Evolutionary conservation across 1,140 invertebrate species (phyloP).

Genomic region (Penaeus indicus): DNA sequence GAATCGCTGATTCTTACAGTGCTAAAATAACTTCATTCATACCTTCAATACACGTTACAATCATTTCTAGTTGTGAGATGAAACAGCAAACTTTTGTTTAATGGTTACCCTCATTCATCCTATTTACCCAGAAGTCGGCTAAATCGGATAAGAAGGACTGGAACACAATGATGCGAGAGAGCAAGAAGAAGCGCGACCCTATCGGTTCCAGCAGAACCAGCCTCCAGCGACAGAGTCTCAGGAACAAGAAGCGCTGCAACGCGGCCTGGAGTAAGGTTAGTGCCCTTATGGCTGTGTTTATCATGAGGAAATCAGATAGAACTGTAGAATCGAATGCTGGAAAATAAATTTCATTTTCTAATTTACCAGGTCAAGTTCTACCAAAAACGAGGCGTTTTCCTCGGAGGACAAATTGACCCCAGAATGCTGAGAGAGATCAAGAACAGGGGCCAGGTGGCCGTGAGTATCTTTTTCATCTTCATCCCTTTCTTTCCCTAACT

Average conservation of each 20-base stretch:
- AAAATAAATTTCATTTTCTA: neutral
- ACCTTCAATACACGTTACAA: neutral
- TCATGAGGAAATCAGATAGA: too few relatives aligned
- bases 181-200: constrained; percentile 78
- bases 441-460: constrained; percentile 1
- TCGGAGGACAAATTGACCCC: constrained; percentile 56
- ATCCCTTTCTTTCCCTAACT: neutral
- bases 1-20: constrained; percentile 63
- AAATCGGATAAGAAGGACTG: constrained; percentile 79
- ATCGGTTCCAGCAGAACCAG: constrained; percentile 82
- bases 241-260: constrained; percentile 25
- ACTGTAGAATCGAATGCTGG: neutral
- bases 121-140: constrained; percentile 2
- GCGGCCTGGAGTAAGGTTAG: constrained; percentile 27
- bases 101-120: neutral
- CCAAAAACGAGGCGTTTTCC: constrained; percentile 63
- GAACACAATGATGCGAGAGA: constrained; percentile 84
- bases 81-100: constrained; percentile 3
- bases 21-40: neutral
- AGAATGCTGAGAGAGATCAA: constrained; percentile 38
- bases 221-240: constrained; percentile 69
- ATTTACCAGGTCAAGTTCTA: constrained; percentile 63
- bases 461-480: neutral
- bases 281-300: neutral
- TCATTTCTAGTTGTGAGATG: neutral